Evolutionary conservation across 2,797 vertebrate species (phyloP).

Genomic region (Rhinogobio ventralis): DNA sequence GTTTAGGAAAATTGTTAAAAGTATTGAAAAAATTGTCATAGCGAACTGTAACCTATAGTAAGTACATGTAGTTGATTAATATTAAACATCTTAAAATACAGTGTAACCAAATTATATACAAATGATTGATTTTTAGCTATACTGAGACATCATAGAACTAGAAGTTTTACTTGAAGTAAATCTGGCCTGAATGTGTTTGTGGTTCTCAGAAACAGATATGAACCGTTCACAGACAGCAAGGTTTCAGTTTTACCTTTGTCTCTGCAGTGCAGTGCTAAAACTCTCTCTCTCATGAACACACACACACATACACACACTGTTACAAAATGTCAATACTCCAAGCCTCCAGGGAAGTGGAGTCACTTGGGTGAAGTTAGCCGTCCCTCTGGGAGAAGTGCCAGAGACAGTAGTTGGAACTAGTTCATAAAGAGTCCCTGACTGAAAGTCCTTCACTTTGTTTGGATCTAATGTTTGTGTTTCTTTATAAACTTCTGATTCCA

Average conservation of each 20-base stretch:
- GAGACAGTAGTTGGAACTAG: conserved; percentile 37
- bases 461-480: conserved; percentile 23
- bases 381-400: conserved; percentile 42
- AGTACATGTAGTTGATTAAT: neutral
- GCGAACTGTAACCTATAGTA: neutral
- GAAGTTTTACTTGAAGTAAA: neutral
- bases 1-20: no score
- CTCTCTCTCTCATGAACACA: neutral
- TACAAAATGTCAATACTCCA: conserved; percentile 45
- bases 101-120: neutral
- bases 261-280: conserved; percentile 35
- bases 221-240: conserved; percentile 33
- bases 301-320: conserved; percentile 9
- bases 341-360: conserved; percentile 43
- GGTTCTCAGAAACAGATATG: conserved; percentile 32
- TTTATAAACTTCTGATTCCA: conserved; percentile 38
- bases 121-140: neutral
- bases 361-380: conserved; percentile 48
- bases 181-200: neutral
- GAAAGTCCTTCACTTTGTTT: conserved; percentile 27
- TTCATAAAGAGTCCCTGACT: conserved; percentile 29
- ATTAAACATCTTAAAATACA: neutral
- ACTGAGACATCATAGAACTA: neutral
- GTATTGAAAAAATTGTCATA: no score
- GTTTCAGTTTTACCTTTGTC: conserved; percentile 34